Conservation (phyloP, 1,140 invertebrate species). For the Maconellicoccus hirsutus region DNA sequence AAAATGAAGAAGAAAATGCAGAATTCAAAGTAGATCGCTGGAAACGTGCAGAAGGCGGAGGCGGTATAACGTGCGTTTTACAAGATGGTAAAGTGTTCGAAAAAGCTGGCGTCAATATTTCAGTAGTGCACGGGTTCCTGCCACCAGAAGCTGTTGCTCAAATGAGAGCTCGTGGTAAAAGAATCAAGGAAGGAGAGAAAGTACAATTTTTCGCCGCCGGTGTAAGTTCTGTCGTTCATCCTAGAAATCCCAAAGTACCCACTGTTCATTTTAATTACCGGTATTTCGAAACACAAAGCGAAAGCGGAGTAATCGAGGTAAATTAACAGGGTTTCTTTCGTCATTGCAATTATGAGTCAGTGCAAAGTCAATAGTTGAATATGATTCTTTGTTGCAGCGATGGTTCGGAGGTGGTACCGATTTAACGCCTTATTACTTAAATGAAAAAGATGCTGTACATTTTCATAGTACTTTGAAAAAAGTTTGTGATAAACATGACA, state of each 20-base stretch:
- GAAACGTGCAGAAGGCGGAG: conserved; percentile 78
- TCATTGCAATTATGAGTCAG: not conserved
- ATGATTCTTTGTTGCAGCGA: conserved; percentile 44
- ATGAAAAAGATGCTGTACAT: conserved; percentile 72
- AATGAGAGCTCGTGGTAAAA: conserved; percentile 86
- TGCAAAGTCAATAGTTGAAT: conserved; percentile 33
- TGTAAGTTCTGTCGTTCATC: conserved; percentile 95
- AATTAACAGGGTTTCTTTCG: not conserved
- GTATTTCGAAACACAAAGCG: conserved; percentile 84
- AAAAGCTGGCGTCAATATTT: conserved; percentile 95
- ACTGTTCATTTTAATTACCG: conserved; percentile 97
- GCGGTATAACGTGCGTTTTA: conserved; percentile 91
- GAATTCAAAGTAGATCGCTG: conserved; percentile 83
- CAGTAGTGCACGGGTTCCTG: conserved; percentile 77
- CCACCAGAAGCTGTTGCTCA: conserved; percentile 73
- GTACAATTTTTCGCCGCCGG: conserved; percentile 91
- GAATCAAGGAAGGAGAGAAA: conserved; percentile 50
- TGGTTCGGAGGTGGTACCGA: conserved; percentile 96
- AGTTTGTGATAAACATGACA: conserved; percentile 79
- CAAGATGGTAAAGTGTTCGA: conserved; percentile 90
- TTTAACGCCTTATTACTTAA: conserved; percentile 87
- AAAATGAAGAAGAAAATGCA: conserved; percentile 62
- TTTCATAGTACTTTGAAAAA: conserved; percentile 79
- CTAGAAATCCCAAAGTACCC: conserved; percentile 88
- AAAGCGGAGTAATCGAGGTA: conserved; percentile 47